phyloP scores from a whole-genome alignment of 2,797 vertebrate species.

The Emys orbicularis region DNA sequence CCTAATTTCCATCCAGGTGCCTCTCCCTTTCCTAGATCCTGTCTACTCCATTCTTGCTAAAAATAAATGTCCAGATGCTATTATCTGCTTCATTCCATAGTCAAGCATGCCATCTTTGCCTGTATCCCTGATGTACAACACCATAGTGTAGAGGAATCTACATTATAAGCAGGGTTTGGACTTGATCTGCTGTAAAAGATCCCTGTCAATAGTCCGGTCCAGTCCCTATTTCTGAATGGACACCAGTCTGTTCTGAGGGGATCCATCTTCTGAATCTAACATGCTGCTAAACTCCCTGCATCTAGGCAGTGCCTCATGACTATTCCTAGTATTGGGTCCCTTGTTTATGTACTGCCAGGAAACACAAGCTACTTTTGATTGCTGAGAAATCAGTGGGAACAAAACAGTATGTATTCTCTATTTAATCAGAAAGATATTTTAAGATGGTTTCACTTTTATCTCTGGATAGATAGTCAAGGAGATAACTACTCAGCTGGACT shows the following conservation, averaged over 20 bases:
- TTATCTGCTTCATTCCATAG: not conserved
- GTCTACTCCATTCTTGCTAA: not conserved
- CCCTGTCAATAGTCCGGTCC: not conserved
- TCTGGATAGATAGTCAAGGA: constrained; percentile 16
- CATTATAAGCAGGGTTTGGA: not conserved
- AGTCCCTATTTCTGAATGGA: not conserved
- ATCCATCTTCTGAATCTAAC: rapidly evolving
- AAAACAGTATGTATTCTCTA: rapidly evolving
- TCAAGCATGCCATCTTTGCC: not conserved
- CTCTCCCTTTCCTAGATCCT: not conserved
- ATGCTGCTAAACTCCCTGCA: not conserved
- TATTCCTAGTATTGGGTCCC: rapidly evolving
- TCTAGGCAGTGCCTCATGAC: not conserved
- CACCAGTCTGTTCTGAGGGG: not conserved
- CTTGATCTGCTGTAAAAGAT: not conserved
- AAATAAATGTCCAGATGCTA: not conserved
- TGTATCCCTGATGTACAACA: not conserved
- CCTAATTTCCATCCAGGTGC: not conserved
- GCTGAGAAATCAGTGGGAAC: not conserved
- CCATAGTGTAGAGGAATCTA: not conserved
- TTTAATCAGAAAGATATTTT: constrained; percentile 39
- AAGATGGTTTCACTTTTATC: constrained; percentile 45
- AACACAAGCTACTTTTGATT: not conserved
- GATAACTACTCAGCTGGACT: not conserved
- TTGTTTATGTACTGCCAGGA: constrained; percentile 4